Percentiles rank a stretch among this genome's conserved stretches.
Evolutionary conservation across 2,888 invertebrate species (phyloP).

Genomic region (Macroteleia sp.): DNA sequence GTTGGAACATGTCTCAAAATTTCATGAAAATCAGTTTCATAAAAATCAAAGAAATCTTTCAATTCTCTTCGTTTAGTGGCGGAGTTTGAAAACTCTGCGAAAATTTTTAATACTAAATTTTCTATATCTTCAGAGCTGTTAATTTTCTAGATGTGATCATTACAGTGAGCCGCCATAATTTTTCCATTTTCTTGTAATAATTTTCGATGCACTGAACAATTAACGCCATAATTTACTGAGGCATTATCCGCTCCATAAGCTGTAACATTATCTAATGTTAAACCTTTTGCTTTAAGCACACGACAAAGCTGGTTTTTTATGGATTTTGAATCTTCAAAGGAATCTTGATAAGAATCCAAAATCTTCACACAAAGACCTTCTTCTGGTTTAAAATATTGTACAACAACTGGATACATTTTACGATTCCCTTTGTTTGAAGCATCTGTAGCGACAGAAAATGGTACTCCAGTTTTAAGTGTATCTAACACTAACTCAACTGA

Average conservation of each 20-base stretch:
- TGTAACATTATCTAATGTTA: background rate
- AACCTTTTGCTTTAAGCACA: background rate
- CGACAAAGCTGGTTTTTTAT: constrained; percentile 1
- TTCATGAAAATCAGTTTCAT: background rate
- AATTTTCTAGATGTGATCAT: too few relatives aligned
- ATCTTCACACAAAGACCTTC: background rate
- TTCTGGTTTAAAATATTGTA: constrained; percentile 2
- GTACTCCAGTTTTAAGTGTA: background rate
- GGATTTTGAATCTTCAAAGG: background rate
- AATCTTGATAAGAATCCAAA: constrained; percentile 1
- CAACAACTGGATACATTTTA: constrained; percentile 4
- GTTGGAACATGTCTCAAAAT: background rate
- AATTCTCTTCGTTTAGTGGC: background rate
- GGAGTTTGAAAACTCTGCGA: constrained; percentile 11
- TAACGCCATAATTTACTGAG: background rate
- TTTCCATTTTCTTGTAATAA: constrained; percentile 2
- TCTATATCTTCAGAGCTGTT: constrained; percentile 7
- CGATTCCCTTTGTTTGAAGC: background rate
- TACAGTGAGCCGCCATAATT: constrained; percentile 3
- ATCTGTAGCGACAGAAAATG: background rate
- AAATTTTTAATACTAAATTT: constrained; percentile 14
- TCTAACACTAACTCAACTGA: constrained; percentile 1
- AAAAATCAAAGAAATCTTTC: background rate
- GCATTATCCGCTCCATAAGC: constrained; percentile 4
- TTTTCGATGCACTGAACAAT: background rate